These are phyloP conservation scores for Cheilosia urbana DNA, from an alignment of 2,888 invertebrate species.

Conservation along the genomic window DNA sequence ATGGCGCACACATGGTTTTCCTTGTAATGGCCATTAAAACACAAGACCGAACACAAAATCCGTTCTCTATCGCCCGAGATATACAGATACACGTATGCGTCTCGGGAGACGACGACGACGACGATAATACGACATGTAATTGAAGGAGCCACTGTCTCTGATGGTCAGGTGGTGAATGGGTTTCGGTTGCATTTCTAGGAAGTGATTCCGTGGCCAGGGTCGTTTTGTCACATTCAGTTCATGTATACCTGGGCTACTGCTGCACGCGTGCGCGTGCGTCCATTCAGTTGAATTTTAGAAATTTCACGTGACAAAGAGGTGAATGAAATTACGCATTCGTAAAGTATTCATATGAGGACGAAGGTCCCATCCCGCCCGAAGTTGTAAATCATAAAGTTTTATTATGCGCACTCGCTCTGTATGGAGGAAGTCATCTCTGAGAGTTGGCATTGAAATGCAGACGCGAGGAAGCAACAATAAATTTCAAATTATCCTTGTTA, in stretches of 20 bases:
- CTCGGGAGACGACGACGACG: neutral
- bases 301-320: slow-evolving; percentile 51
- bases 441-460: slow-evolving; percentile 50
- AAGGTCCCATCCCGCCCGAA: neutral
- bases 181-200: slow-evolving; percentile 67
- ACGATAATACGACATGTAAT: slow-evolving; percentile 40
- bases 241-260: slow-evolving; percentile 68
- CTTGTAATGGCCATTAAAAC: slow-evolving; percentile 61
- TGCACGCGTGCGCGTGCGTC: slow-evolving; percentile 58
- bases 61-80: slow-evolving; percentile 22
- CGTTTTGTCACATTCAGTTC: slow-evolving; percentile 71
- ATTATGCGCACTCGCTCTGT: neutral
- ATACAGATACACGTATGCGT: slow-evolving; percentile 10
- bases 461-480: slow-evolving; percentile 39
- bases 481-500: slow-evolving; percentile 36
- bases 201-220: slow-evolving; percentile 44
- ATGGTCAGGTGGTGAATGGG: slow-evolving; percentile 38
- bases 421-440: slow-evolving; percentile 29
- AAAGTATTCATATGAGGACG: neutral
- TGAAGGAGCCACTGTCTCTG: slow-evolving; percentile 33
- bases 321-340: slow-evolving; percentile 40
- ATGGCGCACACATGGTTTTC: slow-evolving; percentile 61
- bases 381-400: slow-evolving; percentile 68
- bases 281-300: slow-evolving; percentile 44
- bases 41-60: slow-evolving; percentile 22